Percentiles rank a stretch among this genome's conserved stretches.
These are phyloP conservation scores for Zelleria hepariella DNA, from an alignment of 2,888 invertebrate genomes.

Conservation along the genomic window DNA sequence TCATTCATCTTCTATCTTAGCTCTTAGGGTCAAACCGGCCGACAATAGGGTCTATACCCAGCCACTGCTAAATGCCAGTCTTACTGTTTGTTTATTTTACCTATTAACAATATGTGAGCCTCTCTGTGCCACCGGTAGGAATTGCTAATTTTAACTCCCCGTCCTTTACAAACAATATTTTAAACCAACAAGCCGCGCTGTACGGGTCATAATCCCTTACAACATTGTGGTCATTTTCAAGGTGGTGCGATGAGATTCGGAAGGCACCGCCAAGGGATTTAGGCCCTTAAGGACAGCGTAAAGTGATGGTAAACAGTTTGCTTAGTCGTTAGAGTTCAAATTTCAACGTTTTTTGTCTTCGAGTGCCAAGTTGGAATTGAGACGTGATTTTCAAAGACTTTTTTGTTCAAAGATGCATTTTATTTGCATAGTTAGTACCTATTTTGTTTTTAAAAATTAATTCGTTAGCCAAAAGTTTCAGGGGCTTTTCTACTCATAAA, in stretches of 20 bases:
- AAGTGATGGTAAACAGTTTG: constrained; percentile 43
- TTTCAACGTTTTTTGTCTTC: constrained; percentile 37
- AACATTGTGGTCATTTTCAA: neutral
- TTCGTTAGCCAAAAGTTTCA: too few species aligned
- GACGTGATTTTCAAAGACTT: neutral
- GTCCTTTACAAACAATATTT: constrained; percentile 52
- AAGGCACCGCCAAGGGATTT: constrained; percentile 16
- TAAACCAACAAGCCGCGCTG: constrained; percentile 37
- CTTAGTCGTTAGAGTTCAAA: constrained; percentile 37
- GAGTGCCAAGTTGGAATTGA: neutral
- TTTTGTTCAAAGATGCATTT: neutral
- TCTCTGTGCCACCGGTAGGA: constrained; percentile 53
- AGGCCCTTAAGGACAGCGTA: constrained; percentile 20
- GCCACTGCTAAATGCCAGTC: neutral
- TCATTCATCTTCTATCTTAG: neutral
- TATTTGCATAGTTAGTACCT: neutral
- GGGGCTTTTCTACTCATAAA: too few species aligned
- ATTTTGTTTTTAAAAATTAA: too few species aligned
- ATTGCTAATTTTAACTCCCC: constrained; percentile 53
- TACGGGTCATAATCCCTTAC: constrained; percentile 27
- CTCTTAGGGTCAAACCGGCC: neutral
- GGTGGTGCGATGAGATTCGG: neutral
- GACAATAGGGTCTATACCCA: neutral
- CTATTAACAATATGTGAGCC: constrained; percentile 29
- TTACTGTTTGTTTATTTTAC: constrained; percentile 21